Conservation (phyloP, 2,113 vertebrate genomes). For the Seriola aureovittata region DNA sequence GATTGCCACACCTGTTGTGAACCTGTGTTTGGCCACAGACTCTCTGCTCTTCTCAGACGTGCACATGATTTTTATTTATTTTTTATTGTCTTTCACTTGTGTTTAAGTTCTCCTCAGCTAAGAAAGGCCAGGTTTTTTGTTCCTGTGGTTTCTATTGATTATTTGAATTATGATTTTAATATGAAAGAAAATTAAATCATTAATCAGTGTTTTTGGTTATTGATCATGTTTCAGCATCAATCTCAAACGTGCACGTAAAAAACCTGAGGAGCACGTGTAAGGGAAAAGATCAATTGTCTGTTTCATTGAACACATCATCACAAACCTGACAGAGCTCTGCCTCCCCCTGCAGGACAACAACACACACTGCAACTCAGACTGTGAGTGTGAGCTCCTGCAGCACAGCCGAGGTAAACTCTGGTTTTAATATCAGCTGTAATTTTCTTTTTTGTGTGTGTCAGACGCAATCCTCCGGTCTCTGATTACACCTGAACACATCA, state of each 20-base stretch:
- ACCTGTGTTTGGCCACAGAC: too few relatives aligned
- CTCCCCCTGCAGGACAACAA: slow-evolving; percentile 30
- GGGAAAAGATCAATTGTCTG: not conserved
- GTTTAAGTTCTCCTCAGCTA: too few relatives aligned
- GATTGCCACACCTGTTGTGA: too few relatives aligned
- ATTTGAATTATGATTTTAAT: not conserved
- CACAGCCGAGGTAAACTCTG: too few relatives aligned
- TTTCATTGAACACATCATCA: not conserved
- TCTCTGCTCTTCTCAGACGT: not conserved
- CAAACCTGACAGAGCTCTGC: not conserved
- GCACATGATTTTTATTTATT: not conserved
- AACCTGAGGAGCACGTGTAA: not conserved
- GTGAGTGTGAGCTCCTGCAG: not conserved
- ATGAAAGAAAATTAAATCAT: too few relatives aligned
- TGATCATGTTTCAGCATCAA: too few relatives aligned
- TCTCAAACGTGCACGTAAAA: too few relatives aligned
- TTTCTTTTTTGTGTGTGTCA: too few relatives aligned
- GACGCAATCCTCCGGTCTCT: too few relatives aligned
- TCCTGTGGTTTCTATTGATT: not conserved
- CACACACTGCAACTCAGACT: slow-evolving; percentile 1
- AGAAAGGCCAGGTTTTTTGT: not conserved
- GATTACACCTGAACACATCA: too few relatives aligned
- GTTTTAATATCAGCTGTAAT: too few relatives aligned
- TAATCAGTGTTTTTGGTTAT: too few relatives aligned
- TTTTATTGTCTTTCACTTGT: not conserved